Base-by-base conservation (phyloP, 2,888 invertebrate species). In the Eretmocerus hayati region DNA sequence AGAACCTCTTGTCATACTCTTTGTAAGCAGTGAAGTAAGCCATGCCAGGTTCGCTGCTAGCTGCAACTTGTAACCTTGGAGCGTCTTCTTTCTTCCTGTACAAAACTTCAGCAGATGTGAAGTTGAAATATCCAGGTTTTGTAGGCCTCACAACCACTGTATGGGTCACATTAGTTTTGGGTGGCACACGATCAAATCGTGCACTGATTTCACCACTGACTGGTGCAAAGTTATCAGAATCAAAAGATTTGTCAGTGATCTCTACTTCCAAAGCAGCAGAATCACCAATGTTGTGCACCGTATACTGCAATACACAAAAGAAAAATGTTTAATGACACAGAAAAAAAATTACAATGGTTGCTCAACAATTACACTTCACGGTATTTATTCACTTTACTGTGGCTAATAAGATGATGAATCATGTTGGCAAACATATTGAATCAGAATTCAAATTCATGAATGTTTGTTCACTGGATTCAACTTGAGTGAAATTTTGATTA, bases 1-100 rank as follows among this genome's bases (percentile, higher is more conserved):
- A 96, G 76, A 95, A 96, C 67, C 92, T 90, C 73, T 93, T 89
- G 74, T 95, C 92, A 66, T 88, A 96, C 72, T 96, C 95, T 62
- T 81, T 86, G 77, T 85, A 87, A 13, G 91, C 88, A 44, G 93
- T 88, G 64, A 96, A 92, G 46, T 87, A 87, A 56, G 95, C 95
- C 75, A 97, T 92, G 48, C 97, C 97, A 6, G 96, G 97, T 58
- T 95, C 89, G 60, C 93, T 95, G 62, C 82, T 81, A 53, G 78
- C 77, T 19, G 79, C 81, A 46, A 71, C 65, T 52, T 71, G 71
- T 19, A 52, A 81, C 69, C 84, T 87, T 71, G 81, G 76, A 31
- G 85, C 79, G 65, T 92, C 92, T 74, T 94, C 94, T 53, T 84
- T 82, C 38, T 86, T 78, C 62, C 83, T 85, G 75, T 99, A 99